Conservation (phyloP, 2,888 invertebrate genomes). For the Stenichneumon culpator region DNA sequence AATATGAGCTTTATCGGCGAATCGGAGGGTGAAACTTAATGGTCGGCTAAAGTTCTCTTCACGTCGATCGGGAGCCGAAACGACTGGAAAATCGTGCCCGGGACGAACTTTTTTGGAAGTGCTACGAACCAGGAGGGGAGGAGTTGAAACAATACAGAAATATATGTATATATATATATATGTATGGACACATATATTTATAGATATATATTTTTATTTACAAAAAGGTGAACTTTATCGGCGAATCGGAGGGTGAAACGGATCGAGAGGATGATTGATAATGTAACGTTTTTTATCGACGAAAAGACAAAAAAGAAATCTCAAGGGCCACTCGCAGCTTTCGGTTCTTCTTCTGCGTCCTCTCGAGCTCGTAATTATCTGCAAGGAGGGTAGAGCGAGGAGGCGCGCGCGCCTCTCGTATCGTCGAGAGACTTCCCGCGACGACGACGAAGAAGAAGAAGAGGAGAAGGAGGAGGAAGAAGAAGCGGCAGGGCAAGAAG, state of each 20-base stretch:
- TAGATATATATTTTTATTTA: too few species aligned
- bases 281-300: slow-evolving; percentile 17
- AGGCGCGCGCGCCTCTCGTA: slow-evolving; percentile 10
- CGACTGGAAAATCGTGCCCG: too few species aligned
- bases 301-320: slow-evolving; percentile 4
- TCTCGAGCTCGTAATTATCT: slow-evolving; percentile 29
- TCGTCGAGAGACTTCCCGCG: slow-evolving; percentile 21
- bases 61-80: too few species aligned
- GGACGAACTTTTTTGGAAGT: too few species aligned
- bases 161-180: too few species aligned
- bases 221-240: too few species aligned
- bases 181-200: too few species aligned
- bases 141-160: too few species aligned
- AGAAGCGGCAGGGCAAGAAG: background rate
- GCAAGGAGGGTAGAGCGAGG: slow-evolving; percentile 32
- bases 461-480: background rate
- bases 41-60: too few species aligned
- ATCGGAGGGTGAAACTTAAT: too few species aligned
- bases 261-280: slow-evolving; percentile 16
- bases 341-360: background rate
- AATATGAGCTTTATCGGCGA: too few species aligned
- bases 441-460: slow-evolving; percentile 7
- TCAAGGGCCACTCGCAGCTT: slow-evolving; percentile 16
- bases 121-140: too few species aligned
- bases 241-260: background rate